These are phyloP conservation scores for Corythaixoides concolor DNA, from an alignment of 2,113 vertebrate genomes.

Conservation along the genomic window DNA sequence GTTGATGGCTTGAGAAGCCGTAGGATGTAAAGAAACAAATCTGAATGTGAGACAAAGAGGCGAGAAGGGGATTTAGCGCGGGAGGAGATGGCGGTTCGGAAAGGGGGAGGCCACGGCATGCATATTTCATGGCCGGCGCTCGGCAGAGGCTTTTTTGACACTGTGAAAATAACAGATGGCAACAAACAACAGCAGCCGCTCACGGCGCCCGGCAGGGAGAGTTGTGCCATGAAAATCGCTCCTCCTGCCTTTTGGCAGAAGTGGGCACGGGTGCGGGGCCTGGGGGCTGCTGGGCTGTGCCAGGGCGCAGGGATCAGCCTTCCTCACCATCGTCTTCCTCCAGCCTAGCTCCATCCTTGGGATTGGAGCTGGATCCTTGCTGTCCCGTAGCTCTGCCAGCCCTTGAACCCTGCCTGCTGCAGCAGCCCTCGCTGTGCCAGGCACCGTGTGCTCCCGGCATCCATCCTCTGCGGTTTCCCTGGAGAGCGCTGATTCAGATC, in stretches of 20 bases:
- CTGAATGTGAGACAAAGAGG: background rate
- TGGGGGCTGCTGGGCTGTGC: background rate
- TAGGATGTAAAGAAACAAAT: background rate
- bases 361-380: fast-evolving
- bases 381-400: background rate
- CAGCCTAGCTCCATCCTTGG: background rate
- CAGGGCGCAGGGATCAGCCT: background rate
- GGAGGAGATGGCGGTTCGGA: background rate
- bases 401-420: background rate
- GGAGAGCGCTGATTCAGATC: background rate
- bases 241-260: background rate
- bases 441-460: fast-evolving
- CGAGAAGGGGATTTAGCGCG: background rate
- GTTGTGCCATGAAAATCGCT: fast-evolving
- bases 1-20: background rate
- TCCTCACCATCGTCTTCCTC: background rate
- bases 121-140: background rate
- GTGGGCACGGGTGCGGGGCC: fast-evolving
- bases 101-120: background rate
- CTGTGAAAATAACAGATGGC: background rate
- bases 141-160: background rate
- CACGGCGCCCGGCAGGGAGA: background rate
- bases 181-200: background rate
- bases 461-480: background rate
- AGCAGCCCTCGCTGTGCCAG: fast-evolving